phyloP scores from a whole-genome alignment of 1,140 invertebrate species.

The Papilio polytes region DNA sequence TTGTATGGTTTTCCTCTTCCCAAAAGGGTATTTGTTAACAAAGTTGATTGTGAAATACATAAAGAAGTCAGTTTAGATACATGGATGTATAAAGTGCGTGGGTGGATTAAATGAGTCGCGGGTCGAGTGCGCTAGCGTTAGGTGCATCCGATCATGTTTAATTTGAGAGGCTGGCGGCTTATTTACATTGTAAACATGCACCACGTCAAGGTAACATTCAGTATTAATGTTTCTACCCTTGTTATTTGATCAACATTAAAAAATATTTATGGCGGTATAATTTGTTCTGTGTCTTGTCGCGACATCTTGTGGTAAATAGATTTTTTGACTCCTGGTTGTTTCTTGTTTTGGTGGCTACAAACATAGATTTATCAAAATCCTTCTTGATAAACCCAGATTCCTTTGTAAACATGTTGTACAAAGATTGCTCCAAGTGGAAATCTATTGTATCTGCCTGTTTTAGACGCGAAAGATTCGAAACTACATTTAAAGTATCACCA shows the following conservation, averaged over 20 bases:
- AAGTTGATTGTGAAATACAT: constrained; percentile 6
- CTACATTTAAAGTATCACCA: background rate
- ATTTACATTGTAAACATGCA: constrained; percentile 34
- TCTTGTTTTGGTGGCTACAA: background rate
- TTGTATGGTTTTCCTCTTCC: background rate
- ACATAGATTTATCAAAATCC: background rate
- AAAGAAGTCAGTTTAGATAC: constrained; percentile 9
- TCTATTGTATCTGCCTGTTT: background rate
- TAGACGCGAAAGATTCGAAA: background rate
- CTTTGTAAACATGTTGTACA: background rate
- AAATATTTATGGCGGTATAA: background rate
- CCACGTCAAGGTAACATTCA: constrained; percentile 18
- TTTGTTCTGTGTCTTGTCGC: constrained; percentile 15
- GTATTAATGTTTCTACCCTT: constrained; percentile 9
- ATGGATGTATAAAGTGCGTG: constrained; percentile 22
- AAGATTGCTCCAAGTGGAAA: background rate
- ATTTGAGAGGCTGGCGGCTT: constrained; percentile 32
- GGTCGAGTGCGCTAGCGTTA: constrained; percentile 21
- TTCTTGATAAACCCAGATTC: background rate
- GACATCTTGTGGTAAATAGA: background rate
- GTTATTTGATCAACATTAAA: constrained; percentile 1
- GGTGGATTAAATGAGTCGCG: constrained; percentile 17
- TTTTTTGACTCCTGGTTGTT: background rate
- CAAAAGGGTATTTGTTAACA: background rate
- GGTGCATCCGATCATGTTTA: constrained; percentile 36